Conservation (phyloP, 2,113 vertebrate genomes). For the Anas platyrhynchos region DNA sequence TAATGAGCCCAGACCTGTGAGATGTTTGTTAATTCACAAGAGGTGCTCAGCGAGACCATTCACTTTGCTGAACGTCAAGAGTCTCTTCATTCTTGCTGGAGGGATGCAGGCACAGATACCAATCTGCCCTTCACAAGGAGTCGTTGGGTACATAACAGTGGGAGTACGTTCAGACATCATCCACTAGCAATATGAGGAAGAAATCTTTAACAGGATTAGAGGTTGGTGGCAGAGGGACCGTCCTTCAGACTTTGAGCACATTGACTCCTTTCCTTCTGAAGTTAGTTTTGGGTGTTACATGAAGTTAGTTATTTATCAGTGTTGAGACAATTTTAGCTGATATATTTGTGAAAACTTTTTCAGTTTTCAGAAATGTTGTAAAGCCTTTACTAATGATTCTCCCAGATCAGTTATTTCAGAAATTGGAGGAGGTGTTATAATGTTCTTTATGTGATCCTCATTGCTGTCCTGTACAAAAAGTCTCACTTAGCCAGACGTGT, state of each 20-base stretch:
- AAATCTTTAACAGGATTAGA: neutral
- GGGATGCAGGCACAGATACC: neutral
- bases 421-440: neutral
- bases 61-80: neutral
- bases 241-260: neutral
- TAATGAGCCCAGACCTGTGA: neutral
- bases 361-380: neutral
- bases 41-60: neutral
- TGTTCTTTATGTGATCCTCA: neutral
- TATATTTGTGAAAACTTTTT: neutral
- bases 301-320: neutral
- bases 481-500: neutral
- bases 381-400: neutral
- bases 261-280: slow-evolving; percentile 11
- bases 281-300: neutral
- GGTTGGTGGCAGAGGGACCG: neutral
- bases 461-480: neutral
- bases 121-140: neutral
- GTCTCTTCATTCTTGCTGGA: neutral
- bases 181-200: neutral
- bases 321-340: neutral
- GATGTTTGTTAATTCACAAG: neutral
- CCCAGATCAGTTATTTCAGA: neutral
- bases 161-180: neutral
- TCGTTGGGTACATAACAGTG: neutral